These are phyloP conservation scores for Gambusia affinis DNA, from an alignment of 2,113 vertebrate species.

Conservation along the genomic window DNA sequence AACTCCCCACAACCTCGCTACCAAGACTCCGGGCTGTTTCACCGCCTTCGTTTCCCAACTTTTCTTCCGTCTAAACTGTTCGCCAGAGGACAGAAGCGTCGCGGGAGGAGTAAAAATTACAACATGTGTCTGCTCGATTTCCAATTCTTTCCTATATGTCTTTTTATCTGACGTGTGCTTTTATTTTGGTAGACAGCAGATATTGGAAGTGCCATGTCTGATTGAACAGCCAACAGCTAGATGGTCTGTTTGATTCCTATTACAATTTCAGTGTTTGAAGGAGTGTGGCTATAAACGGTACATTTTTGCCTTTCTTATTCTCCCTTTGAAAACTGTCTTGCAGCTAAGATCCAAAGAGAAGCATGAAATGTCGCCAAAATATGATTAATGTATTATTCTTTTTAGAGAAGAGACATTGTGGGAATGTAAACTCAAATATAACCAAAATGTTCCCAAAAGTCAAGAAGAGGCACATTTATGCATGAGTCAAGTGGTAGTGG, in stretches of 20 bases:
- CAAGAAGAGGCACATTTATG: constrained; percentile 40
- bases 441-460: constrained; percentile 47
- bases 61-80: constrained; percentile 38
- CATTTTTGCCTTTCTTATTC: constrained; percentile 52
- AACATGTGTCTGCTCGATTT: constrained; percentile 12
- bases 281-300: constrained; percentile 48
- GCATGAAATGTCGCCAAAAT: constrained; percentile 69
- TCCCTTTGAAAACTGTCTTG: constrained; percentile 53
- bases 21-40: constrained; percentile 59
- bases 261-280: constrained; percentile 50
- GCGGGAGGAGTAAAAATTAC: constrained; percentile 33
- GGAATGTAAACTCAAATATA: constrained; percentile 60
- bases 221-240: constrained; percentile 37
- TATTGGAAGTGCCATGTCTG: constrained; percentile 53
- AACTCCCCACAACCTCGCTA: constrained; percentile 62
- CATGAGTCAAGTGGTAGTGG: constrained; percentile 55
- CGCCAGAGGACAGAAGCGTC: constrained; percentile 12
- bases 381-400: constrained; percentile 62
- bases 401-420: constrained; percentile 42
- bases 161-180: constrained; percentile 56
- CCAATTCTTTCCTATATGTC: constrained; percentile 27
- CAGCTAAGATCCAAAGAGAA: constrained; percentile 45
- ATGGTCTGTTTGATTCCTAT: constrained; percentile 52
- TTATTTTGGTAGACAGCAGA: constrained; percentile 47
- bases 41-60: constrained; percentile 41